Evolutionary conservation across 2,113 vertebrate genomes (phyloP).

Genomic region (Todiramphus chloris): DNA sequence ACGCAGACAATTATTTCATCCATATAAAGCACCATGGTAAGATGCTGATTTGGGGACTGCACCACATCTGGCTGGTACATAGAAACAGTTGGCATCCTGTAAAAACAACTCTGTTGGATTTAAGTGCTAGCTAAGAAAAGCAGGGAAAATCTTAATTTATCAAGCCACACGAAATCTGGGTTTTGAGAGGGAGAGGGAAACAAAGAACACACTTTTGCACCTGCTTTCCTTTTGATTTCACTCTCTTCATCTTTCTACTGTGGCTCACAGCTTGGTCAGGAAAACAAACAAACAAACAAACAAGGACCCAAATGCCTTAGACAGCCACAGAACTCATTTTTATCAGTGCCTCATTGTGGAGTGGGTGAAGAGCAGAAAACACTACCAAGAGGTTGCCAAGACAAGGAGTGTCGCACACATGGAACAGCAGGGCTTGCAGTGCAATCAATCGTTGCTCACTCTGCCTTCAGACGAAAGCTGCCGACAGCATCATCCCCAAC

Average conservation of each 20-base stretch:
- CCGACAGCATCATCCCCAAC: not conserved
- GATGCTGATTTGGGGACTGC: not conserved
- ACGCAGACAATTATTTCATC: not conserved
- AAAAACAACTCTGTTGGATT: not conserved
- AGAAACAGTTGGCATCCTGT: not conserved
- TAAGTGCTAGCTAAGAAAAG: not conserved
- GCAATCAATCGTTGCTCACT: constrained; percentile 42
- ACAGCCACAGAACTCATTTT: not conserved
- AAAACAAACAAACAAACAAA: not conserved
- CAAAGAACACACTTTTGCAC: not conserved
- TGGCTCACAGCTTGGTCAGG: not conserved
- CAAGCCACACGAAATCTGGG: not conserved
- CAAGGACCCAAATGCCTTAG: not conserved
- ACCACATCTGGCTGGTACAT: not conserved
- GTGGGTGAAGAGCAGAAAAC: not conserved
- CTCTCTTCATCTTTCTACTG: not conserved
- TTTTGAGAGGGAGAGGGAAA: not conserved
- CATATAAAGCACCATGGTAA: not conserved
- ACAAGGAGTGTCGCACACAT: not conserved
- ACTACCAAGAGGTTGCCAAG: not conserved
- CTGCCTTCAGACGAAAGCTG: constrained; percentile 1
- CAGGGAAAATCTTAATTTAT: not conserved
- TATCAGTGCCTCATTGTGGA: not conserved
- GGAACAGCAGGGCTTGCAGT: constrained; percentile 46
- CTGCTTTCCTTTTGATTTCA: not conserved